Percentiles rank a stretch among this genome's conserved stretches.
These are phyloP conservation scores for Noctilio leporinus DNA, from an alignment of 2,113 vertebrate species.

Conservation along the genomic window DNA sequence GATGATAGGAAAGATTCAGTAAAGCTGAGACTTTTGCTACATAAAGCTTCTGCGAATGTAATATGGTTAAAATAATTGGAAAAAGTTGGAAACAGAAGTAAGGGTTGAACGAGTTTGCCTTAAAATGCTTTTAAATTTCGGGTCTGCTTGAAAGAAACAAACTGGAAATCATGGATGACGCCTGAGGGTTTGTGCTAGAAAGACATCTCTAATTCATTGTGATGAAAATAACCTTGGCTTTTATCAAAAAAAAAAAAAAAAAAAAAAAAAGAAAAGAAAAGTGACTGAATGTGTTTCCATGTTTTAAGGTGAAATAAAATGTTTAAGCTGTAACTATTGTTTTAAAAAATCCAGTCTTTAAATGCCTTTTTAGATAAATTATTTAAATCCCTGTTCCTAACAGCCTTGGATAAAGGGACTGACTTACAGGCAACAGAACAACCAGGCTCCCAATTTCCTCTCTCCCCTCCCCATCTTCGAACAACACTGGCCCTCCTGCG, in stretches of 20 bases:
- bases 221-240: neutral
- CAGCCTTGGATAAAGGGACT: neutral
- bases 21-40: slow-evolving; percentile 25
- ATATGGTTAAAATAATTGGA: neutral
- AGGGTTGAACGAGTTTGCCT: neutral
- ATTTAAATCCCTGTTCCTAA: neutral
- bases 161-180: neutral
- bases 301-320: neutral
- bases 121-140: neutral
- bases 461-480: neutral
- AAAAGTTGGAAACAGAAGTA: neutral
- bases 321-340: neutral
- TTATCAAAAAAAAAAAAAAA: too few relatives aligned
- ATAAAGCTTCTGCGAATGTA: neutral
- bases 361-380: neutral
- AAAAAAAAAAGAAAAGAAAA: too few relatives aligned
- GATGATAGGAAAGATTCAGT: neutral
- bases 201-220: neutral
- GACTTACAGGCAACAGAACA: neutral
- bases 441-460: neutral
- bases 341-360: neutral
- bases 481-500: neutral
- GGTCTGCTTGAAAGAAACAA: neutral
- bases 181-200: neutral
- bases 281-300: neutral